These are phyloP conservation scores for Poeciliopsis infans DNA, from an alignment of 2,797 vertebrate species.

Conservation along the genomic window DNA sequence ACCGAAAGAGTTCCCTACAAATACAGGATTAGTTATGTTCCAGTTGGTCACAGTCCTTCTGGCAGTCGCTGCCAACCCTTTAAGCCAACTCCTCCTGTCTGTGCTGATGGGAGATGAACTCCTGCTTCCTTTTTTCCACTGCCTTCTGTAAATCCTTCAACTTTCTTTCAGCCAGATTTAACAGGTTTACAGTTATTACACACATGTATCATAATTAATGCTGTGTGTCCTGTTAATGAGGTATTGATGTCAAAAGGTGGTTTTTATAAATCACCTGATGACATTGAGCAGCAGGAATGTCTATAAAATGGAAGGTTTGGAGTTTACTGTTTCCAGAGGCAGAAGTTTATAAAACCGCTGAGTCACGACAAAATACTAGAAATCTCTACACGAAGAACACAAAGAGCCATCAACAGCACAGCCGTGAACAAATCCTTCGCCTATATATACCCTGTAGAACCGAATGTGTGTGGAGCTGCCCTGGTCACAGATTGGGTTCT, in stretches of 20 bases:
- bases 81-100: not conserved
- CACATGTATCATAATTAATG: slow-evolving; percentile 50
- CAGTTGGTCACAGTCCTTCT: not conserved
- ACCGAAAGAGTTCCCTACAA: not conserved
- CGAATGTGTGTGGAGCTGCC: slow-evolving; percentile 84
- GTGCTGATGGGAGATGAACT: not conserved
- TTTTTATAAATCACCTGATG: slow-evolving; percentile 41
- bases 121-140: not conserved
- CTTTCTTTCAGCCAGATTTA: slow-evolving; percentile 16
- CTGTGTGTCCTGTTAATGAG: slow-evolving; percentile 37
- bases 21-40: not conserved
- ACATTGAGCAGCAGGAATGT: slow-evolving; percentile 26
- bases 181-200: slow-evolving; percentile 39
- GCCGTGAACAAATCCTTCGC: slow-evolving; percentile 76
- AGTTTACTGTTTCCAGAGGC: slow-evolving; percentile 1
- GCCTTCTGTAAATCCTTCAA: slow-evolving; percentile 8
- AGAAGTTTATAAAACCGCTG: slow-evolving; percentile 1
- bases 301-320: slow-evolving; percentile 9
- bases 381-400: slow-evolving; percentile 30
- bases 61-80: not conserved
- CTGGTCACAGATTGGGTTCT: slow-evolving; percentile 98
- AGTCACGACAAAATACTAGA: slow-evolving; percentile 9
- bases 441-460: slow-evolving; percentile 99
- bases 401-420: slow-evolving; percentile 51
- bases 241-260: slow-evolving; percentile 53